Conservation (phyloP, 1,140 invertebrate species). For the Sarcophaga bullata region DNA sequence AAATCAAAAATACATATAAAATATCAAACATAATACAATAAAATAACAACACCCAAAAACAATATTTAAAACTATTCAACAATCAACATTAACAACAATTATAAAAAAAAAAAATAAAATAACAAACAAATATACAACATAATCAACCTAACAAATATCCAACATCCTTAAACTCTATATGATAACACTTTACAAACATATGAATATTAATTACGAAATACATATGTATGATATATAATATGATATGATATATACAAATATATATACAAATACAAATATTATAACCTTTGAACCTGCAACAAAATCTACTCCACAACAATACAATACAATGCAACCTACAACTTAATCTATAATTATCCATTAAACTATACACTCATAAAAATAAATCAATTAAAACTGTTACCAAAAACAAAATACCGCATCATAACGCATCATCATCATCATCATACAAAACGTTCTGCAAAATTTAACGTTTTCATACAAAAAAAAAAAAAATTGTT, state of each 20-base stretch:
- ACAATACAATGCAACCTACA: slow-evolving; percentile 44
- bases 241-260: too few relatives aligned
- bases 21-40: slow-evolving; percentile 61
- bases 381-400: too few relatives aligned
- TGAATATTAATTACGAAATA: too few relatives aligned
- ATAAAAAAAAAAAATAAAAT: background rate
- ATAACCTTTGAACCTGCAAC: too few relatives aligned
- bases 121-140: background rate
- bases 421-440: background rate
- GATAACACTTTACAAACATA: too few relatives aligned
- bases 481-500: slow-evolving; percentile 31
- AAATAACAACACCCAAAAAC: slow-evolving; percentile 49
- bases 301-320: too few relatives aligned
- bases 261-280: too few relatives aligned
- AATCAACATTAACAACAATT: slow-evolving; percentile 50
- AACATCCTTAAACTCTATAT: slow-evolving; percentile 46
- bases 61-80: slow-evolving; percentile 53
- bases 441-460: background rate
- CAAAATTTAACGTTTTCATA: slow-evolving; percentile 12
- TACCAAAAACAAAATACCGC: slow-evolving; percentile 29
- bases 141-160: slow-evolving; percentile 50
- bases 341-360: background rate
- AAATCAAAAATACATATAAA: too few relatives aligned
- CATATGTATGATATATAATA: too few relatives aligned
- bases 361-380: too few relatives aligned